Evolutionary conservation across 2,888 invertebrate genomes (phyloP).

Genomic region (Acrobasis repandana): DNA sequence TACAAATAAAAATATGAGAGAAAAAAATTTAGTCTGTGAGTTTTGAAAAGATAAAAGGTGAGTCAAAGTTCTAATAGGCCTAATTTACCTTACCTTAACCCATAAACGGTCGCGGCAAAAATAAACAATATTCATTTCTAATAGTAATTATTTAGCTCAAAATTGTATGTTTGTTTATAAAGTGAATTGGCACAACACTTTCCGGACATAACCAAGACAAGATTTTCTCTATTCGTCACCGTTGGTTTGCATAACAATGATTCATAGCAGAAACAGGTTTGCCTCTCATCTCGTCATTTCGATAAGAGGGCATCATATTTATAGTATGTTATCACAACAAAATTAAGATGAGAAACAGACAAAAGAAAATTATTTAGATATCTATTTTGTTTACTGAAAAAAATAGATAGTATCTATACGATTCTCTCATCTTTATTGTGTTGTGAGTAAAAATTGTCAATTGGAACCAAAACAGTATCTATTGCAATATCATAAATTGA

Average conservation of each 20-base stretch:
- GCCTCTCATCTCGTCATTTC: neutral
- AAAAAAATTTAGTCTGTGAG: too few relatives aligned
- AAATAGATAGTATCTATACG: too few relatives aligned
- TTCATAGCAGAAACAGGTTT: slow-evolving; percentile 35
- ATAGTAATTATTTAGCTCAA: neutral
- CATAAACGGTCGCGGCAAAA: neutral
- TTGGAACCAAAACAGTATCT: too few relatives aligned
- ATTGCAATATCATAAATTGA: too few relatives aligned
- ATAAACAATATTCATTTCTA: neutral
- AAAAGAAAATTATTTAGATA: too few relatives aligned
- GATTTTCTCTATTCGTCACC: slow-evolving; percentile 52
- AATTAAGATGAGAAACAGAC: too few relatives aligned
- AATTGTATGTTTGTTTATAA: neutral
- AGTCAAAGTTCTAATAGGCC: neutral
- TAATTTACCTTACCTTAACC: neutral
- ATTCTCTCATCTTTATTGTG: too few relatives aligned
- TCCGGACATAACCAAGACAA: slow-evolving; percentile 41
- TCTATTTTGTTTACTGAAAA: too few relatives aligned
- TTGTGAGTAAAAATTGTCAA: too few relatives aligned
- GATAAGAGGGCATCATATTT: neutral
- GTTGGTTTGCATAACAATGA: slow-evolving; percentile 51
- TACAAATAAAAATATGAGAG: too few relatives aligned
- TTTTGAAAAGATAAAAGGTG: neutral
- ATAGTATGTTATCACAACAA: too few relatives aligned
- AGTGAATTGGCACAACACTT: slow-evolving; percentile 31